phyloP scores from a whole-genome alignment of 2,113 vertebrate species.

The Phodopus roborovskii region DNA sequence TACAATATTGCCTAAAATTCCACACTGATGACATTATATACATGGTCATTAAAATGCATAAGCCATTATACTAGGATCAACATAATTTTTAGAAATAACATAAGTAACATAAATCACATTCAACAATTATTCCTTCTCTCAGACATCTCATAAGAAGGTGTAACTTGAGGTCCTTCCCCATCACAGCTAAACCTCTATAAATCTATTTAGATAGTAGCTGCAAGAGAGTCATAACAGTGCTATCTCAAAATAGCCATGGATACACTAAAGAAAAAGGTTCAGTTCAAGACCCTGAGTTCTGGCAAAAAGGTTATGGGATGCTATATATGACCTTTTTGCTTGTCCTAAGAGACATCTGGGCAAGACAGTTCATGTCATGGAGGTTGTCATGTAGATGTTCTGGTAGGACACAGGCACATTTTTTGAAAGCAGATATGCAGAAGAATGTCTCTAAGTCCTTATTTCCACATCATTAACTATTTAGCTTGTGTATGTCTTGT shows the following conservation, averaged over 20 bases:
- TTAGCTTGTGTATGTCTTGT: neutral
- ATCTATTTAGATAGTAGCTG: neutral
- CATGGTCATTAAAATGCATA: neutral
- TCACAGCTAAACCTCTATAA: neutral
- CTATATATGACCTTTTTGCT: neutral
- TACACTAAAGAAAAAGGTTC: neutral
- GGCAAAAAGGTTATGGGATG: neutral
- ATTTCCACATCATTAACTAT: neutral
- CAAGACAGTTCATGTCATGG: neutral
- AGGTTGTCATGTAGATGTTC: neutral
- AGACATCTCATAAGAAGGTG: neutral
- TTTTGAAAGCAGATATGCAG: neutral
- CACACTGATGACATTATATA: neutral
- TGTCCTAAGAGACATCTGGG: neutral
- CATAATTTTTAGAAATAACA: neutral
- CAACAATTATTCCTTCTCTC: neutral
- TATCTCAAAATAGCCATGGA: neutral
- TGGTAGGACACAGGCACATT: fast-evolving
- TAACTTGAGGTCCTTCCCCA: neutral
- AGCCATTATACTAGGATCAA: neutral
- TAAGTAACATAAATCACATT: neutral
- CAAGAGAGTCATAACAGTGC: neutral
- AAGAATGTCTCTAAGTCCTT: neutral
- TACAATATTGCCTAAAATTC: neutral
- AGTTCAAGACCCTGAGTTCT: neutral